Evolutionary conservation across 1,140 invertebrate genomes (phyloP).

Genomic region (Heliconius nattereri): DNA sequence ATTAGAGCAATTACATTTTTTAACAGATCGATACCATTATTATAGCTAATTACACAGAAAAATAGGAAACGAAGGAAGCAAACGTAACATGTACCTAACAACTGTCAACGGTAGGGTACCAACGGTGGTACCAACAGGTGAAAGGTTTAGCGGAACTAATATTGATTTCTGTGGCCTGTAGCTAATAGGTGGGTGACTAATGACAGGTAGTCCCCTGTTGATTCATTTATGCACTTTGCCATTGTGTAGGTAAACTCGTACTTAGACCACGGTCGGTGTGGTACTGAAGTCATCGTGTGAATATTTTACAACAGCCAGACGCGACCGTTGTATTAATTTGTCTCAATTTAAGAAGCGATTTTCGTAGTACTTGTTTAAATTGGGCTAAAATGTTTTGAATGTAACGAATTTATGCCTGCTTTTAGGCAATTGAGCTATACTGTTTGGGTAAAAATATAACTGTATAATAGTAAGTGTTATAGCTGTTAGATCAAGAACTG

Average conservation of each 20-base stretch:
- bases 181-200: constrained; percentile 32
- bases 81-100: background rate
- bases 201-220: background rate
- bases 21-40: background rate
- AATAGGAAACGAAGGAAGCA: constrained; percentile 1
- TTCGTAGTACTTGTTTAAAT: no score
- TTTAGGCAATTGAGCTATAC: no score
- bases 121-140: constrained; percentile 17
- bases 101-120: background rate
- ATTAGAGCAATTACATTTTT: background rate
- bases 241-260: background rate
- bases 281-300: background rate
- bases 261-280: background rate
- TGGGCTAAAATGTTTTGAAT: no score
- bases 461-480: no score
- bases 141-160: constrained; percentile 40
- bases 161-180: constrained; percentile 38
- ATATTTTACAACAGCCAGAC: background rate
- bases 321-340: background rate
- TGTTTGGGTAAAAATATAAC: no score
- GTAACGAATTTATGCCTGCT: no score
- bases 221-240: background rate
- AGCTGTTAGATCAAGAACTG: no score
- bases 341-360: background rate
- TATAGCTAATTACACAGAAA: background rate